phyloP scores from a whole-genome alignment of 2,113 vertebrate species.

The Excalfactoria chinensis region DNA sequence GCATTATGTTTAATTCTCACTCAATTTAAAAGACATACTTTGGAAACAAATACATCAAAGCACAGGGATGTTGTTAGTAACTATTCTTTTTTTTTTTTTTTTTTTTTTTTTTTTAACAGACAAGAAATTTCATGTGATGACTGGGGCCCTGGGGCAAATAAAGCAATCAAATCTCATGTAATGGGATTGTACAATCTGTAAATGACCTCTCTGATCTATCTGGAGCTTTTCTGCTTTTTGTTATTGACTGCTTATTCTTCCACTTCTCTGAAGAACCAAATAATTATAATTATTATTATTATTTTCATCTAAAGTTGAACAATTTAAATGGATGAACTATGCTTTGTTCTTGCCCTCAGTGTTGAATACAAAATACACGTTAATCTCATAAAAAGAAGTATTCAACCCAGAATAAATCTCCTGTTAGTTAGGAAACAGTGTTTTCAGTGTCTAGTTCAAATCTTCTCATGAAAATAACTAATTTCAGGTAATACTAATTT shows the following conservation, averaged over 20 bases:
- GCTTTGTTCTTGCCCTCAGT: neutral
- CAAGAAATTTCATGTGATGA: constrained; percentile 34
- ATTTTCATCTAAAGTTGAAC: neutral
- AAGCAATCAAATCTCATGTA: constrained; percentile 53
- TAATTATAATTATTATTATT: too few relatives aligned
- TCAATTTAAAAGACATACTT: constrained; percentile 70
- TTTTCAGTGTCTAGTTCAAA: neutral
- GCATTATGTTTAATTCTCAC: constrained; percentile 64
- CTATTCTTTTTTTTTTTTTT: constrained; percentile 44
- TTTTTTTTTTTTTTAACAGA: constrained; percentile 43
- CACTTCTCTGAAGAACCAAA: neutral
- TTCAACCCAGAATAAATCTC: neutral
- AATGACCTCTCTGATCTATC: constrained; percentile 36
- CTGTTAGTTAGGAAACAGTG: neutral
- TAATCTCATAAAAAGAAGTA: neutral
- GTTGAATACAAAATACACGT: neutral
- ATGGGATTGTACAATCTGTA: constrained; percentile 7
- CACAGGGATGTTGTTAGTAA: constrained; percentile 52
- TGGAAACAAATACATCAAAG: constrained; percentile 57
- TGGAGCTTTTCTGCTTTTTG: constrained; percentile 28
- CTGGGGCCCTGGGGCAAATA: constrained; percentile 37
- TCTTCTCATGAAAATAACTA: neutral
- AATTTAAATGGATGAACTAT: neutral
- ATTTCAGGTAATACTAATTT: neutral
- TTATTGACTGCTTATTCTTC: constrained; percentile 29